Evolutionary conservation across 2,888 invertebrate genomes (phyloP), one percentile per base, ranked within the genome.

Genomic region (Theretra japonica): DNA sequence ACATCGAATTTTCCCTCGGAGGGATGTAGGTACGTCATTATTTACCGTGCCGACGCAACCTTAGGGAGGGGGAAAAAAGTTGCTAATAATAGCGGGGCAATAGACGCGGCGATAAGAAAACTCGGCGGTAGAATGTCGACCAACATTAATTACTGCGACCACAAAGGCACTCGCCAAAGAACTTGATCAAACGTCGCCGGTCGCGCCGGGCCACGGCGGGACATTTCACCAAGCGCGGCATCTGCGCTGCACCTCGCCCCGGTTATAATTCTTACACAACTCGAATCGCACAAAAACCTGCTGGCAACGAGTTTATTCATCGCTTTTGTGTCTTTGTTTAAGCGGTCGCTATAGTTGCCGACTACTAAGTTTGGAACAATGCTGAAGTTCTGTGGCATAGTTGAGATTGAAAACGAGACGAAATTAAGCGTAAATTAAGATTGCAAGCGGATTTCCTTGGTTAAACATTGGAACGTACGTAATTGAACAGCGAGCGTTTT

Each of bases 81-180:
- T 82, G 73, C 74, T 76, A 78, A 83, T 85, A 86, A 87, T 83
- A 82, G 81, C 79, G 79, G 81, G 81, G 78, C 79, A 79, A 84
- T 83, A 84, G 81, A 85, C 83, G 83, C 81, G 83, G 75, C 83
- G 84, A 86, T 84, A 87, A 86, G 86, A 84, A 87, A 89, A 86
- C 83, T 87, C 73, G 50, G 80, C 80, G 81, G 85, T 82, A 84
- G 78, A 82, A 79, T 80, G 85, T 86, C 84, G 83, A 79, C 84
- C 86, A 85, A 89, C 90, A 90, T 91, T 90, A 91, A 91, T 92
- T 90, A 90, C 87, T 81, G 83, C 73, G 77, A 76, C 82, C 83
- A 86, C 86, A 86, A 87, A 87, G 86, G 86, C 84, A 85, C 83
- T 86, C 82, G 86, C 86, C 87, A 88, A 85, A 85, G 88, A 85